phyloP scores from a whole-genome alignment of 1,140 invertebrate genomes.

The Zaprionus capensis region DNA sequence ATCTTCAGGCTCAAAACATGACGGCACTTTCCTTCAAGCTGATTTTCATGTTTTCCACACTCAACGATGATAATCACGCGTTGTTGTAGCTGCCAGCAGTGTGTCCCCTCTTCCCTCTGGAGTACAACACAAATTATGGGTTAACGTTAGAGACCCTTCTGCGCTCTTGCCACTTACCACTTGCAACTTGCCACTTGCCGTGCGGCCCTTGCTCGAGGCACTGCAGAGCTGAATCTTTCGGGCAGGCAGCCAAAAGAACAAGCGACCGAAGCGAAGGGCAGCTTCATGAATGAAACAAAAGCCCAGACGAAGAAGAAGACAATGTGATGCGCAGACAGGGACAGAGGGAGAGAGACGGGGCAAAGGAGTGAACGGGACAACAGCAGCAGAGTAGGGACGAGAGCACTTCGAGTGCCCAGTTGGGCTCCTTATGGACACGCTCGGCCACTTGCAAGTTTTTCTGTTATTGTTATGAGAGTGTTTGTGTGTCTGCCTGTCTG shows the following conservation, averaged over 20 bases:
- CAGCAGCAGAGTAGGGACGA: neutral
- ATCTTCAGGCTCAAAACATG: neutral
- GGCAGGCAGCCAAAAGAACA: slow-evolving; percentile 47
- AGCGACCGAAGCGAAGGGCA: slow-evolving; percentile 23
- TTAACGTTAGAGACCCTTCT: slow-evolving; percentile 46
- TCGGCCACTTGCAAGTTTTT: slow-evolving; percentile 72
- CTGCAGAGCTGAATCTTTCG: slow-evolving; percentile 42
- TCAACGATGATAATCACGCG: slow-evolving; percentile 1
- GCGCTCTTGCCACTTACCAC: neutral
- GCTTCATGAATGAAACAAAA: slow-evolving; percentile 80
- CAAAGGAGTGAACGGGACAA: neutral
- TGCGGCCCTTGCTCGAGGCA: slow-evolving; percentile 28
- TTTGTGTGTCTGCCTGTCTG: neutral
- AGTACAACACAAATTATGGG: slow-evolving; percentile 71
- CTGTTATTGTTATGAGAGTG: slow-evolving; percentile 20
- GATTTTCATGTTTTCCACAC: neutral
- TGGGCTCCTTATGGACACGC: slow-evolving; percentile 47
- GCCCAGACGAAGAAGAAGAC: slow-evolving; percentile 42
- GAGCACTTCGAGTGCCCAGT: slow-evolving; percentile 68
- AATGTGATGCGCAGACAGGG: slow-evolving; percentile 6
- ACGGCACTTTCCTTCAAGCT: too few relatives aligned
- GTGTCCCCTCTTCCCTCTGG: slow-evolving; percentile 30
- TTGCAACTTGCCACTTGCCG: neutral
- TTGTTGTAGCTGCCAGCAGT: neutral
- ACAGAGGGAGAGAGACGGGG: neutral